These are phyloP conservation scores for Lasiurus cinereus DNA, from an alignment of 2,113 vertebrate species.

Conservation along the genomic window DNA sequence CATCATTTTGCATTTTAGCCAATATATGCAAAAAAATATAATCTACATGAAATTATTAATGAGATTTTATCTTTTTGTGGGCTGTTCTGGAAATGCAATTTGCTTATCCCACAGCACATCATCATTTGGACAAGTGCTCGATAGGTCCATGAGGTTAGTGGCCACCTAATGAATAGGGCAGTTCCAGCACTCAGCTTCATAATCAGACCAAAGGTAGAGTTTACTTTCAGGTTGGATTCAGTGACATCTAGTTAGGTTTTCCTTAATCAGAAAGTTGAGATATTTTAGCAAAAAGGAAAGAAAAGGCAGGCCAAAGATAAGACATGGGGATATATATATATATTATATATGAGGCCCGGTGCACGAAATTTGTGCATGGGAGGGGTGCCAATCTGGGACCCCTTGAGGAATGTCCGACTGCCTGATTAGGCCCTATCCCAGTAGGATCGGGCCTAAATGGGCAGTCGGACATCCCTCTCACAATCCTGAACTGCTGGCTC, in stretches of 20 bases:
- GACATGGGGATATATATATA: too few species aligned
- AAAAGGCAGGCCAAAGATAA: background rate
- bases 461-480: too few species aligned
- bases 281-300: constrained; percentile 8
- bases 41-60: background rate
- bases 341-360: too few species aligned
- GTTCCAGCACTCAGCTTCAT: background rate
- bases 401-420: too few species aligned
- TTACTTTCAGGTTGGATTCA: background rate
- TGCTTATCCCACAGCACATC: background rate
- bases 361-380: too few species aligned
- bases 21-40: background rate
- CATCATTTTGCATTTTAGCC: background rate
- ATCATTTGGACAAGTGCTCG: background rate
- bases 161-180: background rate
- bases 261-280: background rate
- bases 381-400: too few species aligned
- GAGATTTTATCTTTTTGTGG: background rate
- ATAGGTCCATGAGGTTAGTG: background rate
- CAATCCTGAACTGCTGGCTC: too few species aligned
- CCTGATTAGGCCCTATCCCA: too few species aligned
- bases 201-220: constrained; percentile 42
- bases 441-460: too few species aligned
- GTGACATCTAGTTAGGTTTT: background rate
- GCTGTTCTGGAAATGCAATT: background rate